Base-by-base conservation (phyloP, 2,113 vertebrate species). In the Callopanchax toddi region DNA sequence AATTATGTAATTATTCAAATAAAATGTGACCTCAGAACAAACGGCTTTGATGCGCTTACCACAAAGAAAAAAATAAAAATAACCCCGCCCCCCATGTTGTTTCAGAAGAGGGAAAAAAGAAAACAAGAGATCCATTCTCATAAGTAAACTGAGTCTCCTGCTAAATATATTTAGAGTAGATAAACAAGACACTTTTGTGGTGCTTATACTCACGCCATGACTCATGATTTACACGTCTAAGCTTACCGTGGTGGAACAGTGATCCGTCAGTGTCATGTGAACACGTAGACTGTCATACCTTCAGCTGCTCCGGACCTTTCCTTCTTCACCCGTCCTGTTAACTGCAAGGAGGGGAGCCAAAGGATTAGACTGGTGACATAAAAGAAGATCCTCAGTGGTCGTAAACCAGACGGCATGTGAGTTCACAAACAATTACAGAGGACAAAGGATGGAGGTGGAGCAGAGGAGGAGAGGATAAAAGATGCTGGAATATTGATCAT, bases 261-360 rank as follows among this genome's bases (percentile, higher is more conserved):
- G 50, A 83, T 82, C 70, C 71, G 75, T 83, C 82, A 74, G 1
- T 61, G 78, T 69, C 78, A 82, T 29, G 56, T 11, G 44, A 62
- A 52, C 49, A 66, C 56, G 50, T 23, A 58, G 23, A 61, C 25
- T 43, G n/a, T 10, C 22, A 22, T 54, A 58, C 61, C 25, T 74
- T 46, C 69, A 82, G 71, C 78, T 85, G 84, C 71, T 65, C 11
- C 49, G 49, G 53, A 65, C 16, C 69, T 67, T 86, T 81, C 69
- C 77, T 82, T 78, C 80, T 63, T 70, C 62, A 51, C 65, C 71
- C 71, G 48, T 6, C 56, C 67, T 60, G 67, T 82, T 78, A 58
- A 77, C 63, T 66, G 60, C 40, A 5, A 44, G 59, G 23, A 4
- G 23, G 22, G 42, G n/a, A 54, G 62, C 42, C 40, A 4, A 39